Percentiles rank a stretch among this genome's conserved stretches.
phyloP scores from a whole-genome alignment of 2,888 invertebrate species.

The Oxycera nigricornis region DNA sequence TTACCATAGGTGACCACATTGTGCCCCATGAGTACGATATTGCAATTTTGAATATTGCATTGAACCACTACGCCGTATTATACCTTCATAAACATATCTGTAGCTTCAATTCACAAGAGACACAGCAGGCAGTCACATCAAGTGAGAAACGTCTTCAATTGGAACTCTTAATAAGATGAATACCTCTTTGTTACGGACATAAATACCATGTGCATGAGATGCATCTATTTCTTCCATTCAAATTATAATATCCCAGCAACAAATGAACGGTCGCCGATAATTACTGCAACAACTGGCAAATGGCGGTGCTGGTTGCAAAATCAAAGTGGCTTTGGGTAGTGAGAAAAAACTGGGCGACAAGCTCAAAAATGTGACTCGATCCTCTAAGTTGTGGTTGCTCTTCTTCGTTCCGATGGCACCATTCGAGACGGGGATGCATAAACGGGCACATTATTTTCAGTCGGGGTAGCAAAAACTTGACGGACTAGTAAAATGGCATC shows the following conservation, averaged over 20 bases:
- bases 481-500: conserved; percentile 46
- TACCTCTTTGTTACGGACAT: no score
- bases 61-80: no score
- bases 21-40: no score
- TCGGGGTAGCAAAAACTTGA: conserved; percentile 42
- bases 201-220: not conserved
- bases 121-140: no score
- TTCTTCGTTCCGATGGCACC: not conserved
- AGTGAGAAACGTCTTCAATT: no score
- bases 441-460: conserved; percentile 13
- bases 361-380: conserved; percentile 44
- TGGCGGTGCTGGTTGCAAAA: conserved; percentile 27
- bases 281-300: conserved; percentile 17
- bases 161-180: no score
- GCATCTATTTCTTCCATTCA: conserved; percentile 9
- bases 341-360: conserved; percentile 43
- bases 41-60: no score
- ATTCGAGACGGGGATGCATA: conserved; percentile 25
- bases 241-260: not conserved
- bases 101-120: no score
- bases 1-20: no score
- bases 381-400: conserved; percentile 1
- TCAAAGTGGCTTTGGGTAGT: conserved; percentile 6
- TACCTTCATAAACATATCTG: no score
- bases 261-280: not conserved